Evolutionary conservation across 2,113 vertebrate species (phyloP), one percentile per base, ranked within the genome.

Genomic region (Rhea americana): DNA sequence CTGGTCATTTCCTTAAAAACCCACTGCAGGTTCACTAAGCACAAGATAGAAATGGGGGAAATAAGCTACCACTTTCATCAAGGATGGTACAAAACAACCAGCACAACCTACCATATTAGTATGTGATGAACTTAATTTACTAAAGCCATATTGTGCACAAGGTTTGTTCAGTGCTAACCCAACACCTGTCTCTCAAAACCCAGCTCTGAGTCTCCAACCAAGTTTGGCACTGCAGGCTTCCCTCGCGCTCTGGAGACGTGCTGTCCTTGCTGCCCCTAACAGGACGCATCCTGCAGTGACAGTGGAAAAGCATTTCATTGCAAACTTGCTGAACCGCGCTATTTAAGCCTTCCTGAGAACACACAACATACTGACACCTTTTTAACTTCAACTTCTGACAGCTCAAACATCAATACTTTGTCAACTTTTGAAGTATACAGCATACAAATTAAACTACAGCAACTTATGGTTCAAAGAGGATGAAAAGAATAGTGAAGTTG

Each of bases 91-190:
- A 18, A 19, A 13, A 43, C 50, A 10, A 59, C 43, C 45, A 13
- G 67, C 17, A 5, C 61, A 9, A 35, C 39, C 16, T 21, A 22
- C 37, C 4, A 1, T 7, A 37, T 48, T 2, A 25, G 7, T 0
- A 43, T 7, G 0, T 0, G 14, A 41, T 1, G 35, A 68, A 28
- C 3, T 6, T 26, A 4, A n/a, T 48, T 39, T 21, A 58, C 47
- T 15, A 10, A 63, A 13, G 0, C 18, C 3, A 4, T 12, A 1
- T 10, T 80, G 51, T 10, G 48, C 74, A 7, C 26, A 13, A 47
- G 50, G 12, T 32, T 85, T 12, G 45, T 16, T 16, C 45, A 47
- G 45, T 11, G 45, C 45, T 47, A 32, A 9, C 35, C 19, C 19
- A 20, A 28, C 7, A 32, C 13, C 6, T 30, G 70, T 10, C 45